phyloP scores from a whole-genome alignment of 1,140 invertebrate species.

The Delia radicum region DNA sequence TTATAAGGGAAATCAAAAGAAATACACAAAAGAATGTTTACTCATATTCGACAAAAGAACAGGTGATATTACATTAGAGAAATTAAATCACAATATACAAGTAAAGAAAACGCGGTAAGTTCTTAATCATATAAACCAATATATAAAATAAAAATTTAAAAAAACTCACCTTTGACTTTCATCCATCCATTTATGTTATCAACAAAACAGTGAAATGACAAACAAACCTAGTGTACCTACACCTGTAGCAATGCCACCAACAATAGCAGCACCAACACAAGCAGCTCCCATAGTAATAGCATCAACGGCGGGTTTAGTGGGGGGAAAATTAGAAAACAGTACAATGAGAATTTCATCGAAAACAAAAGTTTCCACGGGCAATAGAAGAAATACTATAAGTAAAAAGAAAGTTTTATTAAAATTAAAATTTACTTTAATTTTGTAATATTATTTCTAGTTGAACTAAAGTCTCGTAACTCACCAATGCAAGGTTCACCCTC shows the following conservation, averaged over 20 bases:
- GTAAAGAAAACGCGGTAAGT: slow-evolving; percentile 89
- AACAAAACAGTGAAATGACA: slow-evolving; percentile 48
- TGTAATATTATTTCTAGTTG: slow-evolving; percentile 38
- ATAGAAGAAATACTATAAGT: slow-evolving; percentile 52
- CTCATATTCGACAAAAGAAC: slow-evolving; percentile 89
- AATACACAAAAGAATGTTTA: slow-evolving; percentile 92
- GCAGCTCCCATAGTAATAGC: slow-evolving; percentile 35
- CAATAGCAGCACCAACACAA: slow-evolving; percentile 9
- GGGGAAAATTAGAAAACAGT: slow-evolving; percentile 50
- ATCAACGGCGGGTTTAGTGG: too few relatives aligned
- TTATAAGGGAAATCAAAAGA: slow-evolving; percentile 89
- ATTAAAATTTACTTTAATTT: neutral
- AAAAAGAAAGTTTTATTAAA: slow-evolving; percentile 26
- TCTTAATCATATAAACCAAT: too few relatives aligned
- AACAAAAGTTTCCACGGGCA: slow-evolving; percentile 55
- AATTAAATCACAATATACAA: slow-evolving; percentile 85
- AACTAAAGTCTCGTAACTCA: slow-evolving; percentile 53
- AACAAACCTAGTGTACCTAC: slow-evolving; percentile 48
- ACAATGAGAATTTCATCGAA: slow-evolving; percentile 51
- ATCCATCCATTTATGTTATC: neutral
- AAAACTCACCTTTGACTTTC: too few relatives aligned
- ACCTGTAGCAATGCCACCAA: slow-evolving; percentile 28
- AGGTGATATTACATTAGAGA: slow-evolving; percentile 90
- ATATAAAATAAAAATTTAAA: too few relatives aligned
- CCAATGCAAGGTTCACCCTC: slow-evolving; percentile 54